These are phyloP conservation scores for Vulpes vulpes DNA, from an alignment of 2,113 vertebrate genomes.

Conservation along the genomic window DNA sequence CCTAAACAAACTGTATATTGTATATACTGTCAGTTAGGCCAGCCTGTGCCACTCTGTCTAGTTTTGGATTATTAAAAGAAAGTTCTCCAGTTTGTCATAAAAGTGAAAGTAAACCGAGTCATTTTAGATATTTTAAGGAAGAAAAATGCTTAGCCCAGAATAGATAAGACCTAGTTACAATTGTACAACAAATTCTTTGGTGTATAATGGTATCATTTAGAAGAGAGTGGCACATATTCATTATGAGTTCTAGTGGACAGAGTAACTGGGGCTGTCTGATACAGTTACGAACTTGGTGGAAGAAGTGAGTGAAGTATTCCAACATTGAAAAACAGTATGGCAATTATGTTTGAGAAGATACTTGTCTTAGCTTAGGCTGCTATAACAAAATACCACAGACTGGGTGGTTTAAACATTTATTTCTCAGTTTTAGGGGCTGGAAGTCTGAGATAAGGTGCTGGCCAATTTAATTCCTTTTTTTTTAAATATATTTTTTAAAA, in stretches of 20 bases:
- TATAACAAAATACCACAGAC: background rate
- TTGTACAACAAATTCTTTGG: background rate
- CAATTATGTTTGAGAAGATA: background rate
- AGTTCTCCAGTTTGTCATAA: background rate
- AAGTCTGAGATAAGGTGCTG: background rate
- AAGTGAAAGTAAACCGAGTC: background rate
- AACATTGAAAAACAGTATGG: background rate
- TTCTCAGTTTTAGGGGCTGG: background rate
- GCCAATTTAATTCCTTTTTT: background rate
- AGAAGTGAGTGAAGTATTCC: background rate
- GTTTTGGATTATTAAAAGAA: background rate
- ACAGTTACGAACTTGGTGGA: background rate
- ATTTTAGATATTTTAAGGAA: slow-evolving; percentile 5
- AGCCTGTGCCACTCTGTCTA: background rate
- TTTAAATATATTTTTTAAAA: too few relatives aligned
- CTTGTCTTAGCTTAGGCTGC: background rate
- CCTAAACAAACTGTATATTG: background rate
- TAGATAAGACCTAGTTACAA: background rate
- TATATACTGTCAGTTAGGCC: background rate
- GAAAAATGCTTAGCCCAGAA: background rate
- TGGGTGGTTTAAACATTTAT: background rate
- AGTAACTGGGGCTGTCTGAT: background rate
- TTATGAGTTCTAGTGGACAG: background rate
- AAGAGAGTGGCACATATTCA: background rate
- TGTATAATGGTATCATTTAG: background rate